These are phyloP conservation scores for Galeopterus variegatus DNA, from an alignment of 2,113 vertebrate species.

Conservation along the genomic window DNA sequence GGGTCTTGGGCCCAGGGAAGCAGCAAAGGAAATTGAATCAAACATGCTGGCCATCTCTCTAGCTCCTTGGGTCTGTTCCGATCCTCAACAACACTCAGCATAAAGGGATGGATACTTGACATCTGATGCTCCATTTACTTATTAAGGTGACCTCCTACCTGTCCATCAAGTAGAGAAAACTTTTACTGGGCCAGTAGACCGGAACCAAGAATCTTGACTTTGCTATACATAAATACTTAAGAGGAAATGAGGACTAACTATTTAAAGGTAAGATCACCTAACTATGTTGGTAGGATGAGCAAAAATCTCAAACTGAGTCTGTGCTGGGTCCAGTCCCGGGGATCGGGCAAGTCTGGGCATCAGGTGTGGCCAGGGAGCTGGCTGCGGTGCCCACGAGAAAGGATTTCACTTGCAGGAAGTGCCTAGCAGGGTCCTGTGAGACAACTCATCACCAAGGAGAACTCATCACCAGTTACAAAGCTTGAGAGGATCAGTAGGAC, in stretches of 20 bases:
- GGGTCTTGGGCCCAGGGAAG: not conserved
- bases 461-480: not conserved
- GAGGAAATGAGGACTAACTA: not conserved
- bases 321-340: not conserved
- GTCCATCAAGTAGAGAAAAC: not conserved
- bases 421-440: not conserved
- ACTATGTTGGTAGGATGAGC: not conserved
- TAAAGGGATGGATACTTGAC: not conserved
- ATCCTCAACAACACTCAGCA: not conserved
- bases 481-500: not conserved
- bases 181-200: not conserved
- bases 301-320: not conserved
- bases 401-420: not conserved
- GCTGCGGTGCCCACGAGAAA: not conserved
- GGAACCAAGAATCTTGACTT: not conserved
- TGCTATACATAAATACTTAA: not conserved
- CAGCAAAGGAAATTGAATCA: not conserved
- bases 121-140: not conserved
- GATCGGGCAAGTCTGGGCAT: not conserved
- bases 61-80: not conserved
- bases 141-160: not conserved
- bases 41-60: not conserved
- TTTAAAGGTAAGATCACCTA: not conserved
- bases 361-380: not conserved
- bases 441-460: not conserved